These are phyloP conservation scores for Cremastinae sp. DNA, from an alignment of 2,888 invertebrate genomes.

Conservation along the genomic window DNA sequence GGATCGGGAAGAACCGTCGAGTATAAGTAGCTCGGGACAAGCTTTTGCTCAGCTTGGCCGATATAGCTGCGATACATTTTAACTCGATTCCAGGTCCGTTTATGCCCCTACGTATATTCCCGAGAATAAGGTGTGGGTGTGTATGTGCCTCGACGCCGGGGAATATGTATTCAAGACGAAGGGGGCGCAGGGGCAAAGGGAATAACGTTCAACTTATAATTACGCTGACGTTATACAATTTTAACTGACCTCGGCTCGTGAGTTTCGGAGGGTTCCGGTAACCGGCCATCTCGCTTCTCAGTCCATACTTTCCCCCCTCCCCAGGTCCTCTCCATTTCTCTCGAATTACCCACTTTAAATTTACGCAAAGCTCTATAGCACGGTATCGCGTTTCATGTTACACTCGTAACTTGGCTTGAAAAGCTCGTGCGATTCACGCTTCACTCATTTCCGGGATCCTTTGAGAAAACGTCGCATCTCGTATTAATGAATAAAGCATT, in stretches of 20 bases:
- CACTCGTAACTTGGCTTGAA: constrained; percentile 3
- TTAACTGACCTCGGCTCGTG: constrained; percentile 30
- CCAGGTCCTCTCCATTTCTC: background rate
- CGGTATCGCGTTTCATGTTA: constrained; percentile 14
- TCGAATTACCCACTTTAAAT: constrained; percentile 37
- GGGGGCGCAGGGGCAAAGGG: constrained; percentile 9
- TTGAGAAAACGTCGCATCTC: constrained; percentile 8
- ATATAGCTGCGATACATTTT: no score
- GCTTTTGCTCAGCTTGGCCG: no score
- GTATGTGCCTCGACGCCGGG: background rate
- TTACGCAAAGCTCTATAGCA: constrained; percentile 24
- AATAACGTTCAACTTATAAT: constrained; percentile 49
- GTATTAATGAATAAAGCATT: constrained; percentile 44
- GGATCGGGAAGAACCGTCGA: no score
- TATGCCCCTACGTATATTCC: no score
- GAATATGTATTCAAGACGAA: background rate
- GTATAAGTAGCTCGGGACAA: no score
- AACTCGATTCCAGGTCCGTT: no score
- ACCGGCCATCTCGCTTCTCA: background rate
- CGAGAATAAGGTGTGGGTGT: background rate
- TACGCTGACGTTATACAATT: constrained; percentile 36
- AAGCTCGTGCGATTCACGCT: background rate
- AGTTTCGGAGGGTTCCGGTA: no score
- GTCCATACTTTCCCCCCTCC: constrained; percentile 5
- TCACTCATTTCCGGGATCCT: background rate